Conservation (phyloP, 1,140 invertebrate species). For the Hyles euphorbiae region DNA sequence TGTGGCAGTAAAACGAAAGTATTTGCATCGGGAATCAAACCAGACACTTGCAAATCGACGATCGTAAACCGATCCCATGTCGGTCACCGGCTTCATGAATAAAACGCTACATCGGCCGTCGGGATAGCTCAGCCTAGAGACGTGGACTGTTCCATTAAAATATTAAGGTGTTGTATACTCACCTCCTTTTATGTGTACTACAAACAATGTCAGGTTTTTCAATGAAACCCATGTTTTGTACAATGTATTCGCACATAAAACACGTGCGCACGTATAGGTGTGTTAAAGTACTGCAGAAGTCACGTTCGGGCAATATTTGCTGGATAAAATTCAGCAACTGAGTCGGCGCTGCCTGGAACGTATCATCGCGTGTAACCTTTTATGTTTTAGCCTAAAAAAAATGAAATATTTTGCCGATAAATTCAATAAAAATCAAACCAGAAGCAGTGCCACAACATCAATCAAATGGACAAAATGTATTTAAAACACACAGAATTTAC, state of each 20-base stretch:
- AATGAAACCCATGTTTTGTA: background rate
- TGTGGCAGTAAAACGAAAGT: slow-evolving; percentile 37
- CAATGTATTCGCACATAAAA: background rate
- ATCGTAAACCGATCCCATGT: slow-evolving; percentile 43
- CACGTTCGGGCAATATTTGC: slow-evolving; percentile 66
- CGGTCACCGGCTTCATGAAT: slow-evolving; percentile 47
- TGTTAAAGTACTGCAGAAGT: slow-evolving; percentile 30
- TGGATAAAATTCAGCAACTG: slow-evolving; percentile 57
- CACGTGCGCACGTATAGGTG: slow-evolving; percentile 8
- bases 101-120: slow-evolving; percentile 20
- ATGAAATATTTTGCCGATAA: too few relatives aligned
- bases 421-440: too few relatives aligned
- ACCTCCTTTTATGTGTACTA: background rate
- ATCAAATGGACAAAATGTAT: too few relatives aligned
- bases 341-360: slow-evolving; percentile 28
- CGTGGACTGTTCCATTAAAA: background rate
- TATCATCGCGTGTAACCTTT: slow-evolving; percentile 30
- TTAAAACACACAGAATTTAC: too few relatives aligned
- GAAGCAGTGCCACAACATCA: too few relatives aligned
- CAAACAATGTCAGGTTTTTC: background rate
- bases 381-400: slow-evolving; percentile 11
- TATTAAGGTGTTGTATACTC: too few relatives aligned
- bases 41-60: slow-evolving; percentile 40
- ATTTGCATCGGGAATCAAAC: slow-evolving; percentile 50
- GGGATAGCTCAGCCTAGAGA: background rate